Evolutionary conservation across 1,140 invertebrate species (phyloP).

Genomic region (Caenorhabditis inopinata): DNA sequence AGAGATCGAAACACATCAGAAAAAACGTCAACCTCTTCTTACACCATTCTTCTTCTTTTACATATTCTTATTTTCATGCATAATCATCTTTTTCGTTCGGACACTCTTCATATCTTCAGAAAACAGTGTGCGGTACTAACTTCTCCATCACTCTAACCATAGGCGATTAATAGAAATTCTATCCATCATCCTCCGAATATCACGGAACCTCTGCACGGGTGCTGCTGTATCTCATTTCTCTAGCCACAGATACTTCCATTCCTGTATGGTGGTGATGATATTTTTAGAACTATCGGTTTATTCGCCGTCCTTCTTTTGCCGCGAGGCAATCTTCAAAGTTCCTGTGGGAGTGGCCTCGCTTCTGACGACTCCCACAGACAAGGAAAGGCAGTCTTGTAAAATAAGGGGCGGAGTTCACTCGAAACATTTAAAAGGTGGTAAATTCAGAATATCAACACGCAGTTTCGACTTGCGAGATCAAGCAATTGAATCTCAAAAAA

Average conservation of each 20-base stretch:
- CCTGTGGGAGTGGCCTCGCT: neutral
- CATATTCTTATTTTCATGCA: neutral
- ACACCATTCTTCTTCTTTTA: neutral
- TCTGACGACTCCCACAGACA: neutral
- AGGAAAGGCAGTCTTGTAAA: neutral
- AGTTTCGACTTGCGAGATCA: conserved; percentile 32
- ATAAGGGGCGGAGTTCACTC: neutral
- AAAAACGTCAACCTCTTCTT: neutral
- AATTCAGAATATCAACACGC: neutral
- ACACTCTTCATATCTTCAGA: conserved; percentile 17
- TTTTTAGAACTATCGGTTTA: conserved; percentile 3
- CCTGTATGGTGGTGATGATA: neutral
- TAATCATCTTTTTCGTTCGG: neutral
- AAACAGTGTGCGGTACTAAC: neutral
- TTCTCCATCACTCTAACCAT: conserved; percentile 17
- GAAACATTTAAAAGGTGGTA: neutral
- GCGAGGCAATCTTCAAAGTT: neutral
- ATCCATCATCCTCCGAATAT: neutral
- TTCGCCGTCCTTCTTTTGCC: neutral
- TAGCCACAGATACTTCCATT: too few species aligned
- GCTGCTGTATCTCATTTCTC: neutral
- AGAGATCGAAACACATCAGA: conserved; percentile 20
- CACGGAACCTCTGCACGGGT: neutral
- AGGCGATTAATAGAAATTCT: conserved; percentile 1
- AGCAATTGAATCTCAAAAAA: conserved; percentile 30